Conservation (phyloP, 2,888 invertebrate genomes). For the Muschampia plurimacula region DNA sequence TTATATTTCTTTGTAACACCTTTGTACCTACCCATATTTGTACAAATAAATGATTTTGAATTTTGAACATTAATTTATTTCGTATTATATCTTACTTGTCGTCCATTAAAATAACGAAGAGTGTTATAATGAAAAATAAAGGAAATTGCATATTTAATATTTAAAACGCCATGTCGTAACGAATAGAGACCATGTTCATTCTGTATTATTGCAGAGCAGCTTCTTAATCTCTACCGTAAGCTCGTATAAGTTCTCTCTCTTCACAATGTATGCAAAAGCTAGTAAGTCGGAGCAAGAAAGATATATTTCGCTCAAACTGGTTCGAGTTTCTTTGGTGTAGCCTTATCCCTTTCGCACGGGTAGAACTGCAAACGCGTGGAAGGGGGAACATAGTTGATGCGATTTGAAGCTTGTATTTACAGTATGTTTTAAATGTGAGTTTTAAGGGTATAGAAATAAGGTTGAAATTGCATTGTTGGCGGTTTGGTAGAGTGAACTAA, state of each 20-base stretch:
- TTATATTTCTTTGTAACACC: too few relatives aligned
- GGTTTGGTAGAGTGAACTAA: constrained; percentile 61
- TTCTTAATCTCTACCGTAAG: constrained; percentile 75
- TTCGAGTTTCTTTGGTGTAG: constrained; percentile 51
- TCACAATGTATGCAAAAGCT: constrained; percentile 55
- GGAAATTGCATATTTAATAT: constrained; percentile 83
- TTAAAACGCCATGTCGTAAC: constrained; percentile 78
- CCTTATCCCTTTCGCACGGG: constrained; percentile 70
- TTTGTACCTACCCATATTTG: too few relatives aligned
- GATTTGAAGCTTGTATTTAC: constrained; percentile 59
- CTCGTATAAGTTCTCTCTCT: constrained; percentile 61
- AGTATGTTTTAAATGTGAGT: constrained; percentile 43
- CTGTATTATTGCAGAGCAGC: constrained; percentile 81
- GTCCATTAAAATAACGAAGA: constrained; percentile 68
- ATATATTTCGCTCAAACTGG: constrained; percentile 48
- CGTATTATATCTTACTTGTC: constrained; percentile 51
- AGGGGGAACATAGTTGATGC: constrained; percentile 70
- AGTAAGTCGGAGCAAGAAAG: constrained; percentile 57
- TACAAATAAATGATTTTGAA: too few relatives aligned
- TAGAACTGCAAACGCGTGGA: constrained; percentile 57
- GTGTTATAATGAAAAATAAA: constrained; percentile 71
- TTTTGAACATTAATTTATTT: constrained; percentile 24
- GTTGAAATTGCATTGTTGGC: constrained; percentile 46
- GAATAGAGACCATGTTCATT: constrained; percentile 79
- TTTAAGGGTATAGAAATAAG: neutral